phyloP scores from a whole-genome alignment of 2,113 vertebrate species.

The Paraplagusia blochii region DNA sequence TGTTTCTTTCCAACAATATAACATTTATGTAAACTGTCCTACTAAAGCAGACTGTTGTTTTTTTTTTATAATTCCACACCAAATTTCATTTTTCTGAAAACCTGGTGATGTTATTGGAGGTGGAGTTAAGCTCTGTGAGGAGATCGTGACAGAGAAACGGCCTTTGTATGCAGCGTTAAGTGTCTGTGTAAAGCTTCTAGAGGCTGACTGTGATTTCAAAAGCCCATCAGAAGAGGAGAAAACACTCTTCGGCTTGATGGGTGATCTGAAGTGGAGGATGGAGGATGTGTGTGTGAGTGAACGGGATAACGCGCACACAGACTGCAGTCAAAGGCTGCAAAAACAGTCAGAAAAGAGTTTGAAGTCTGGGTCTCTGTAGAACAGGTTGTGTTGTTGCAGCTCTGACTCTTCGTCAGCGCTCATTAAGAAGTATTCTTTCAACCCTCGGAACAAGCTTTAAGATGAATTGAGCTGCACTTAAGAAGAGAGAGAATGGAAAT shows the following conservation, averaged over 20 bases:
- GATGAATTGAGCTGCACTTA: slow-evolving; percentile 63
- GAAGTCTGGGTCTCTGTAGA: slow-evolving; percentile 46
- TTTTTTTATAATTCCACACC: too few species aligned
- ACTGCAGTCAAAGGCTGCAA: slow-evolving; percentile 21
- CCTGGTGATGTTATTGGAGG: too few species aligned
- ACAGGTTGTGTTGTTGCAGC: slow-evolving; percentile 38
- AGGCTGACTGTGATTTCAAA: slow-evolving; percentile 40
- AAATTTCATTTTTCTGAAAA: too few species aligned
- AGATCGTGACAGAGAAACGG: slow-evolving; percentile 25
- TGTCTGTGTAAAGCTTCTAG: slow-evolving; percentile 2
- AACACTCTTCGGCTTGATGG: slow-evolving; percentile 40
- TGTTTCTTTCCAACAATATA: too few species aligned
- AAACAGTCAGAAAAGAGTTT: slow-evolving; percentile 36
- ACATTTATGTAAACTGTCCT: too few species aligned
- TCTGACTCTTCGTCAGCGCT: slow-evolving; percentile 49
- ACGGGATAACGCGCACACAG: slow-evolving; percentile 22
- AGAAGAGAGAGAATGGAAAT: slow-evolving; percentile 63
- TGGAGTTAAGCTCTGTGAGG: not conserved
- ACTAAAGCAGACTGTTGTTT: too few species aligned
- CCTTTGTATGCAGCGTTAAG: not conserved
- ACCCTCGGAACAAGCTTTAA: slow-evolving; percentile 55
- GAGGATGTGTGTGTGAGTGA: slow-evolving; percentile 15
- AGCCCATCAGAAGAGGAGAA: slow-evolving; percentile 23
- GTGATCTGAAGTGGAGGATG: slow-evolving; percentile 45
- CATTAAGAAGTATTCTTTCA: slow-evolving; percentile 63